Evolutionary conservation across 2,888 invertebrate species (phyloP).

Genomic region (Torymus auratus): DNA sequence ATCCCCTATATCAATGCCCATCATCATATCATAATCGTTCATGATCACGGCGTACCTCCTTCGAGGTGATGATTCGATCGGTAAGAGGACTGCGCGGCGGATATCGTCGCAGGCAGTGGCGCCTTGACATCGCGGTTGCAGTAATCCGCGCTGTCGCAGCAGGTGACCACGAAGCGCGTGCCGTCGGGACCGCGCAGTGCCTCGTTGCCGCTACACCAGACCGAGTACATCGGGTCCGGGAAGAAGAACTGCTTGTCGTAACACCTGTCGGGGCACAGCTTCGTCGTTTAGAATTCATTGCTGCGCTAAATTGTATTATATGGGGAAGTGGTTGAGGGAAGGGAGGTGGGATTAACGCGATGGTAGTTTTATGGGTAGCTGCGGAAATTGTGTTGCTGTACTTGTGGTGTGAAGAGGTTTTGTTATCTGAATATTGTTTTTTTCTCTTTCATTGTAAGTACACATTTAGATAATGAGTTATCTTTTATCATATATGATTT

Average conservation of each 20-base stretch:
- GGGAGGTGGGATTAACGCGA: no score
- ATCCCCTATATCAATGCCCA: no score
- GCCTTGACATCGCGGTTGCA: conserved; percentile 86
- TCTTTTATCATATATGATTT: no score
- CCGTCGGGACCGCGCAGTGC: conserved; percentile 69
- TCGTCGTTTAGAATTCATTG: conserved; percentile 56
- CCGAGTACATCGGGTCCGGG: conserved; percentile 71
- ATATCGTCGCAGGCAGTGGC: conserved; percentile 70
- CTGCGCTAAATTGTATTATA: background rate
- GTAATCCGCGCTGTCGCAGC: conserved; percentile 86
- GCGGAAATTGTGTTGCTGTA: no score
- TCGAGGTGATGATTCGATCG: conserved; percentile 68
- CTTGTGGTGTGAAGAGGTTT: no score
- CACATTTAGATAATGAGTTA: no score
- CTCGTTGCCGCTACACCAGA: conserved; percentile 72
- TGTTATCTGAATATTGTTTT: no score
- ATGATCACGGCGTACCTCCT: conserved; percentile 66
- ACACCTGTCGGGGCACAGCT: conserved; percentile 71
- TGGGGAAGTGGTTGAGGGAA: background rate
- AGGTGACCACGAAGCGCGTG: conserved; percentile 86
- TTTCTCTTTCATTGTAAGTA: no score
- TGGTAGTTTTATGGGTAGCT: no score
- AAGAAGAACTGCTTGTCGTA: conserved; percentile 74
- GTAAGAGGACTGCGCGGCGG: conserved; percentile 67
- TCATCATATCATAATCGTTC: no score